A percentile compares a stretch with the other conserved stretches of the same genome.
Evolutionary conservation across 1,140 invertebrate genomes (phyloP).

Genomic region (Meloidogyne exigua): DNA sequence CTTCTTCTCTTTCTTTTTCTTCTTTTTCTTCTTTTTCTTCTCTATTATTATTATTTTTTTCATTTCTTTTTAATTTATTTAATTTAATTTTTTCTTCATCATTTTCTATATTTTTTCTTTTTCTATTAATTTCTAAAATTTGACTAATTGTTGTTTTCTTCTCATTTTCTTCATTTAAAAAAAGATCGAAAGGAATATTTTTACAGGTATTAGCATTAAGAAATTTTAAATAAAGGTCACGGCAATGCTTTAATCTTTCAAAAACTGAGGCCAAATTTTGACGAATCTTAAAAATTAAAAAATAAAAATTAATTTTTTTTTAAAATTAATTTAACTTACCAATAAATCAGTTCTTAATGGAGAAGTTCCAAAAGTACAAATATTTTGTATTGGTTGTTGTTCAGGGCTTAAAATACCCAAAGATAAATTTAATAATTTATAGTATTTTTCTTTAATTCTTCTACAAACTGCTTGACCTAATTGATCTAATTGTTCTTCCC

Average conservation of each 20-base stretch:
- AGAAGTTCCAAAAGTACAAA: not conserved
- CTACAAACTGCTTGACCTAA: not conserved
- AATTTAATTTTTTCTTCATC: not conserved
- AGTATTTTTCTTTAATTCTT: constrained; percentile 3
- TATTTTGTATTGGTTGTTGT: not conserved
- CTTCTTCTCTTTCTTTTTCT: not conserved
- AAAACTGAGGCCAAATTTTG: not conserved
- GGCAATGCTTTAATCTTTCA: not conserved
- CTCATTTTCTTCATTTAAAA: not conserved
- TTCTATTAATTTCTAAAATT: not conserved
- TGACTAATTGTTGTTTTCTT: not conserved
- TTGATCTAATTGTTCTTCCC: constrained; percentile 4
- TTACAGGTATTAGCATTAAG: not conserved
- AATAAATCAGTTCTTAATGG: constrained; percentile 2
- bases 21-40: not conserved
- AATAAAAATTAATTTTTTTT: too few species aligned
- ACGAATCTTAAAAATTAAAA: not conserved
- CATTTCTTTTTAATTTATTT: not conserved
- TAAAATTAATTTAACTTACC: not conserved
- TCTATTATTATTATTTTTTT: not conserved
- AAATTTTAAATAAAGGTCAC: not conserved
- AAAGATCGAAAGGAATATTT: not conserved
- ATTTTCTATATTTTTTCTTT: not conserved
- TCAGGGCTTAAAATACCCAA: not conserved
- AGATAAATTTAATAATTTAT: not conserved